Evolutionary conservation across 2,113 vertebrate genomes (phyloP).

Genomic region (Martes martes): DNA sequence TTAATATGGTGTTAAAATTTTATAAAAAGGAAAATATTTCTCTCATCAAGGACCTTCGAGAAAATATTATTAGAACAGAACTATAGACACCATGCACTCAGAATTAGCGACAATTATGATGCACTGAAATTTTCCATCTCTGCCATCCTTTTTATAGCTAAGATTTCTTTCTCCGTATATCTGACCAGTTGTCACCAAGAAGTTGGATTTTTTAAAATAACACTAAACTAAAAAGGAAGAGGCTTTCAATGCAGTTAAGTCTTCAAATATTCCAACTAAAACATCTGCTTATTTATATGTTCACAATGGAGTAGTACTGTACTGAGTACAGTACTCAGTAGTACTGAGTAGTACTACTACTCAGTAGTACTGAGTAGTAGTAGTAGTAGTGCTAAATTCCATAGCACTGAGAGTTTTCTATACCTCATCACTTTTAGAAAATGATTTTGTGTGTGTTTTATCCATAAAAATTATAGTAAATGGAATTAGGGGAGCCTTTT

Average conservation of each 20-base stretch:
- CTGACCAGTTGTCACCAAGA: not conserved
- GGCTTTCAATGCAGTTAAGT: not conserved
- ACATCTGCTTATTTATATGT: not conserved
- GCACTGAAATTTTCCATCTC: not conserved
- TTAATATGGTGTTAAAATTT: not conserved
- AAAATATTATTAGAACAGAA: not conserved
- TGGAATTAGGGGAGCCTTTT: not conserved
- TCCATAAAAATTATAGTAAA: not conserved
- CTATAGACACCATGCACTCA: not conserved
- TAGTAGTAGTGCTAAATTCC: not conserved
- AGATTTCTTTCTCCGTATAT: not conserved
- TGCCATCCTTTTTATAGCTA: not conserved
- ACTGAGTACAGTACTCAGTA: too few relatives aligned
- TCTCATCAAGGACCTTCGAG: not conserved
- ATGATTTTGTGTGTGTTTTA: not conserved
- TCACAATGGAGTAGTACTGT: not conserved
- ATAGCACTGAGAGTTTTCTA: not conserved
- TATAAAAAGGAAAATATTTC: not conserved
- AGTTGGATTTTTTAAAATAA: not conserved
- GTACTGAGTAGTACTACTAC: too few relatives aligned
- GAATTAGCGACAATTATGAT: not conserved
- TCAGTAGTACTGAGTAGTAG: too few relatives aligned
- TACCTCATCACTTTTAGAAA: not conserved
- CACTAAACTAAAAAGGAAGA: not conserved
- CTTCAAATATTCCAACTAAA: not conserved